Percentiles rank a stretch among this genome's conserved stretches.
phyloP scores from a whole-genome alignment of 2,888 invertebrate species.

The Lingula anatina region DNA sequence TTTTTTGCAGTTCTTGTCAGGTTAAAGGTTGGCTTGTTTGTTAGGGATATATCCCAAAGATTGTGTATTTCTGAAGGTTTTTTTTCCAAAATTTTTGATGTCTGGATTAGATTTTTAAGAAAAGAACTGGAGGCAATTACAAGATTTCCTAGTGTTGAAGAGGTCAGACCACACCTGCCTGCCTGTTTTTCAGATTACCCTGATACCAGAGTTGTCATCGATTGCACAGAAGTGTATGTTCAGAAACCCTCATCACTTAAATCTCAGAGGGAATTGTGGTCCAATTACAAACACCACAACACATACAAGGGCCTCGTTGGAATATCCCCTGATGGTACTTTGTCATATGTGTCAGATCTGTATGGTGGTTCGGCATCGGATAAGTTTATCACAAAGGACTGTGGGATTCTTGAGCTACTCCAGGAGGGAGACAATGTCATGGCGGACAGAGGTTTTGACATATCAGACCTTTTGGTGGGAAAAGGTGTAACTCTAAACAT shows the following conservation, averaged over 20 bases:
- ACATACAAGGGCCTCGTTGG: slow-evolving; percentile 18
- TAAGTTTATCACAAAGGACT: slow-evolving; percentile 12
- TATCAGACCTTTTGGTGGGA: slow-evolving; percentile 6
- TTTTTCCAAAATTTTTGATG: slow-evolving; percentile 10
- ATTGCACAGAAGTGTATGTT: slow-evolving; percentile 9
- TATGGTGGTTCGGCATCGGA: slow-evolving; percentile 17
- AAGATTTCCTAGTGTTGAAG: slow-evolving; percentile 6
- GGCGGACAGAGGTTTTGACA: slow-evolving; percentile 17
- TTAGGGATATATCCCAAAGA: slow-evolving; percentile 6
- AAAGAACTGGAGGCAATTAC: slow-evolving; percentile 4
- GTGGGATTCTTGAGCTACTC: slow-evolving; percentile 11
- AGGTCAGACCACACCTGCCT: slow-evolving; percentile 4
- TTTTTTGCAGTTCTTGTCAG: slow-evolving; percentile 10
- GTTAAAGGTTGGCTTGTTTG: slow-evolving; percentile 10
- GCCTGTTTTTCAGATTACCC: slow-evolving; percentile 6
- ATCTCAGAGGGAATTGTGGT: slow-evolving; percentile 13
- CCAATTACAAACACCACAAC: slow-evolving; percentile 17
- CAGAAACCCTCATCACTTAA: slow-evolving; percentile 8
- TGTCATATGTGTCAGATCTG: slow-evolving; percentile 15
- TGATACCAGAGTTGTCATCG: slow-evolving; percentile 8
- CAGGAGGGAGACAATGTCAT: slow-evolving; percentile 15
- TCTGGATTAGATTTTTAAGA: slow-evolving; percentile 10
- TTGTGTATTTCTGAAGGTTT: slow-evolving; percentile 7
- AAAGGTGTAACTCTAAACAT: slow-evolving; percentile 11
- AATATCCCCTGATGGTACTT: slow-evolving; percentile 12